These are phyloP conservation scores for Anadara kagoshimensis DNA, from an alignment of 1,140 invertebrate genomes.

Conservation along the genomic window DNA sequence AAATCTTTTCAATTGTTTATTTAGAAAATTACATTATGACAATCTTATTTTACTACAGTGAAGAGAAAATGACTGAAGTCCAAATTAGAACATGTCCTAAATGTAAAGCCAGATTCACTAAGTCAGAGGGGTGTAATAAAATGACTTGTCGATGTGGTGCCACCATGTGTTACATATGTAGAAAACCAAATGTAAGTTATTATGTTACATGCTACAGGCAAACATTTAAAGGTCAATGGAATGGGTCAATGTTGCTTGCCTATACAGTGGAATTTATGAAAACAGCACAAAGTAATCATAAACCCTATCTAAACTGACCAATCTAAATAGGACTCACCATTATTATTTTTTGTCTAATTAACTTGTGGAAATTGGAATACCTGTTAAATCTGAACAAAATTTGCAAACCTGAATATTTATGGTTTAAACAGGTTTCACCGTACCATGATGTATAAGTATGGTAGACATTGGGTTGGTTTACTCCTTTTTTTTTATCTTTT, in stretches of 20 bases:
- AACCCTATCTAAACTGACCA: too few relatives aligned
- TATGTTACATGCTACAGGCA: background rate
- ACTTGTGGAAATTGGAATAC: background rate
- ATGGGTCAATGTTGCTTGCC: background rate
- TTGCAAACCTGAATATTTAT: too few relatives aligned
- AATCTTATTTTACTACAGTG: constrained; percentile 73
- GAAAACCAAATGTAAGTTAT: constrained; percentile 71
- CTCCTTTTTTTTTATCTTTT: too few relatives aligned
- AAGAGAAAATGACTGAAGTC: constrained; percentile 82
- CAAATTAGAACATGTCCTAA: constrained; percentile 79
- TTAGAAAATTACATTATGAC: too few relatives aligned
- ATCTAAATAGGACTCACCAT: background rate
- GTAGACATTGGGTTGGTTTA: too few relatives aligned
- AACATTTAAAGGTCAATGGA: too few relatives aligned
- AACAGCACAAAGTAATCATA: background rate
- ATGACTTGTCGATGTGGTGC: constrained; percentile 82
- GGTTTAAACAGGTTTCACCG: too few relatives aligned
- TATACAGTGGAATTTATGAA: too few relatives aligned
- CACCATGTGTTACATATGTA: constrained; percentile 82
- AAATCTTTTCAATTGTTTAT: too few relatives aligned
- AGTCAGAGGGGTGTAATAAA: constrained; percentile 82
- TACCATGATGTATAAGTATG: too few relatives aligned
- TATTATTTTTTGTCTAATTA: background rate
- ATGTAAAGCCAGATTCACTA: constrained; percentile 79
- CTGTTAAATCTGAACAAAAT: too few relatives aligned